phyloP scores from a whole-genome alignment of 2,888 invertebrate species.

The Hypercompe scribonia region DNA sequence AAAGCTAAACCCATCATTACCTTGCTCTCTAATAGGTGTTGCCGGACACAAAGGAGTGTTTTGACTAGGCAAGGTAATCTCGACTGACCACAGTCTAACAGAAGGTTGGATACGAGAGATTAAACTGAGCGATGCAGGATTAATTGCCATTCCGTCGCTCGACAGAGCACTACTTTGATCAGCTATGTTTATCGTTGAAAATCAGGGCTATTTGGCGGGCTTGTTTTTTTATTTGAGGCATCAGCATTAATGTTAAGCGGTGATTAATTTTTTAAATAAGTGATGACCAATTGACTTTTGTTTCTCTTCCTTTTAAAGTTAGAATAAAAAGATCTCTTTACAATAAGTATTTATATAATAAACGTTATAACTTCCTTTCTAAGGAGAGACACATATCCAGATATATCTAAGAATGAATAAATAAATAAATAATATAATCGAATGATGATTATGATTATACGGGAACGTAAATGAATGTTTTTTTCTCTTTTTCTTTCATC shows the following conservation, averaged over 20 bases:
- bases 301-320: neutral
- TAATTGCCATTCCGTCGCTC: neutral
- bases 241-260: neutral
- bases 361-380: no score
- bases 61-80: neutral
- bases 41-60: neutral
- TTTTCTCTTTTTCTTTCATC: no score
- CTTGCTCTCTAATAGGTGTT: neutral
- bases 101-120: neutral
- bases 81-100: neutral
- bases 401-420: no score
- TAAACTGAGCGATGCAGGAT: neutral
- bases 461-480: no score
- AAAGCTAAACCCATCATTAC: neutral
- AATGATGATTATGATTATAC: no score
- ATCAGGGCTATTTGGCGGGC: neutral
- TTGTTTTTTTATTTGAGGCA: neutral
- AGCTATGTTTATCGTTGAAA: neutral
- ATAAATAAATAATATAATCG: no score
- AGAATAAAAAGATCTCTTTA: no score
- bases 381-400: no score
- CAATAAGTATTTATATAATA: no score
- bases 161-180: neutral
- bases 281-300: neutral
- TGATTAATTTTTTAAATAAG: neutral